These are phyloP conservation scores for Cryptus armator DNA, from an alignment of 2,888 invertebrate species.

Conservation along the genomic window DNA sequence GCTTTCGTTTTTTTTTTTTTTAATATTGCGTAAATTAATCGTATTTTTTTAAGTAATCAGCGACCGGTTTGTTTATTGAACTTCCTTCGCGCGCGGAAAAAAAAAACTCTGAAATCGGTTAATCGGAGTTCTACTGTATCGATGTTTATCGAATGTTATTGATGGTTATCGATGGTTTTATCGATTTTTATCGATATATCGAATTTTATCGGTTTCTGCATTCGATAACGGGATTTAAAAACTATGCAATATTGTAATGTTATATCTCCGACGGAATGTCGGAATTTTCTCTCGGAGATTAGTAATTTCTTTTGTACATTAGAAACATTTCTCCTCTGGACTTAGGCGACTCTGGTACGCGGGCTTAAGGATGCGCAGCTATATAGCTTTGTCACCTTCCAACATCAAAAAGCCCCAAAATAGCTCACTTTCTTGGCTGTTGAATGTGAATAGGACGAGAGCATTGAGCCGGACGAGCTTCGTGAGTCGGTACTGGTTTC, in stretches of 20 bases:
- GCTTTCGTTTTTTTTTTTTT: no score
- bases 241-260: conserved; percentile 38
- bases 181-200: no score
- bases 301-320: conserved; percentile 61
- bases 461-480: conserved; percentile 86
- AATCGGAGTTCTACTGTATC: no score
- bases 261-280: conserved; percentile 1
- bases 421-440: conserved; percentile 93
- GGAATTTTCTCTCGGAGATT: conserved; percentile 31
- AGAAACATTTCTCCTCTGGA: conserved; percentile 46
- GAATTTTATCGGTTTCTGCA: not conserved
- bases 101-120: no score
- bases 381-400: not conserved
- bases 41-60: no score
- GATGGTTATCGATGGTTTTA: no score
- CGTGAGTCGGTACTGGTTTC: conserved; percentile 90
- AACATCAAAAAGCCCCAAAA: not conserved
- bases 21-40: no score
- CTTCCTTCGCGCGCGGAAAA: no score
- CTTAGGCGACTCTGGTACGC: not conserved
- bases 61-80: no score
- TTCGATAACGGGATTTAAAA: conserved; percentile 42
- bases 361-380: not conserved
- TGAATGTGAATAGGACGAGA: conserved; percentile 92
- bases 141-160: no score